These are phyloP conservation scores for Amazonetta brasiliensis DNA, from an alignment of 2,797 vertebrate species.

Conservation along the genomic window DNA sequence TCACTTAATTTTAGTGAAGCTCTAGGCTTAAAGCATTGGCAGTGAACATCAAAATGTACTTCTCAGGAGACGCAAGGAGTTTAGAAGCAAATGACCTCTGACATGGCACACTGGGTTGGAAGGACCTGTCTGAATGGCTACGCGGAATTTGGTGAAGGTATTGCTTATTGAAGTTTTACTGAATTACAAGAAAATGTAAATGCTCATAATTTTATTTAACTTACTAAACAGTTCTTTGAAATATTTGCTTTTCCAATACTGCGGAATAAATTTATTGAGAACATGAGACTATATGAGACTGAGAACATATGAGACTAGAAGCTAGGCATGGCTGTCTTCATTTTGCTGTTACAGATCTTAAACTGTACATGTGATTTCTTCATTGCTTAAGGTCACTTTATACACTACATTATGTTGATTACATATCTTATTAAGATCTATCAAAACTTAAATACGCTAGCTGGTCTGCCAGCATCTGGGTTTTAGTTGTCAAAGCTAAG, in stretches of 20 bases:
- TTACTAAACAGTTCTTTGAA: not conserved
- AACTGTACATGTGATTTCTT: not conserved
- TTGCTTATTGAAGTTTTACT: not conserved
- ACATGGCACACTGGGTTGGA: not conserved
- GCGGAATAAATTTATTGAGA: not conserved
- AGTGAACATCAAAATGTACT: not conserved
- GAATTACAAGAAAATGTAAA: not conserved
- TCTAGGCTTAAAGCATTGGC: not conserved
- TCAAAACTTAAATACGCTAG: not conserved
- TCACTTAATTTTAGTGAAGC: not conserved
- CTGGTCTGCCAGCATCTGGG: not conserved
- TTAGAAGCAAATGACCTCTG: not conserved
- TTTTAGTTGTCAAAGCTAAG: constrained; percentile 8
- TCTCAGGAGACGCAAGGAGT: rapidly evolving
- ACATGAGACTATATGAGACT: not conserved
- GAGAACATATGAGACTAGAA: not conserved
- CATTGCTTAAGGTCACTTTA: constrained; percentile 1
- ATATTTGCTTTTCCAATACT: not conserved
- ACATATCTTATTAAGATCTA: not conserved
- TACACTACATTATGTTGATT: not conserved
- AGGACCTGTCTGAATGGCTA: not conserved
- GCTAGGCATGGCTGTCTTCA: not conserved
- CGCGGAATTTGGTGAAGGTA: not conserved
- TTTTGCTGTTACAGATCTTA: not conserved
- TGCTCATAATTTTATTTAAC: not conserved